Conservation (phyloP, 1,140 invertebrate genomes). For the Scaptomyza pallida region DNA sequence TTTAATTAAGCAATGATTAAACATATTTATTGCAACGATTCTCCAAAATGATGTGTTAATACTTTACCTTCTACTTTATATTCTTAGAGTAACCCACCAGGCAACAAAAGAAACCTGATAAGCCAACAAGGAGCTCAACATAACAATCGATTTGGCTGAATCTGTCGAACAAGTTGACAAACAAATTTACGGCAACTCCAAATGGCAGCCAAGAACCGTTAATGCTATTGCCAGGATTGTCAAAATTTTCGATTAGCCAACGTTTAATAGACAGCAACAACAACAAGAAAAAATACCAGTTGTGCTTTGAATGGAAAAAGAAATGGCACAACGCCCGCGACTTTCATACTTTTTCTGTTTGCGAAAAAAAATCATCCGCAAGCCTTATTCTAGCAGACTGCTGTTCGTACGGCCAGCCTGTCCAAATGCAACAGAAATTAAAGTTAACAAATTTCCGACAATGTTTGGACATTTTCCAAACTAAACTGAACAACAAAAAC, state of each 20-base stretch:
- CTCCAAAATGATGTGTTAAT: background rate
- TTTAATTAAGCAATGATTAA: background rate
- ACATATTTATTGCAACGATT: too few species aligned
- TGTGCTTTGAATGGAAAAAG: constrained; percentile 21
- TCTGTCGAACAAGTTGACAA: constrained; percentile 69
- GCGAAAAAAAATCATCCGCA: constrained; percentile 21
- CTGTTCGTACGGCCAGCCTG: constrained; percentile 42
- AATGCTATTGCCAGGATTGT: constrained; percentile 66
- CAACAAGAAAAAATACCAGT: constrained; percentile 7
- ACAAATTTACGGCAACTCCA: constrained; percentile 67
- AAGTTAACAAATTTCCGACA: constrained; percentile 82
- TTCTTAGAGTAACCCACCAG: background rate
- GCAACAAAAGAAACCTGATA: background rate
- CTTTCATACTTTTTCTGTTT: constrained; percentile 43
- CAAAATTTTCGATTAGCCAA: constrained; percentile 74
- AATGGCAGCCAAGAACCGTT: constrained; percentile 53
- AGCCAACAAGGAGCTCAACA: constrained; percentile 19
- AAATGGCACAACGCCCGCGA: constrained; percentile 66
- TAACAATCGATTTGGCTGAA: constrained; percentile 19
- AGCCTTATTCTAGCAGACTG: constrained; percentile 11
- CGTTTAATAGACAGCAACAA: constrained; percentile 30
- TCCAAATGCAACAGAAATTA: constrained; percentile 73
- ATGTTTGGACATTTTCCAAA: constrained; percentile 75
- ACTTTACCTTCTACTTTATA: background rate
- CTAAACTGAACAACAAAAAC: constrained; percentile 37